A percentile compares a stretch with the other conserved stretches of the same genome.
Conservation (phyloP, 2,888 invertebrate genomes). For the Pyralis farinalis region DNA sequence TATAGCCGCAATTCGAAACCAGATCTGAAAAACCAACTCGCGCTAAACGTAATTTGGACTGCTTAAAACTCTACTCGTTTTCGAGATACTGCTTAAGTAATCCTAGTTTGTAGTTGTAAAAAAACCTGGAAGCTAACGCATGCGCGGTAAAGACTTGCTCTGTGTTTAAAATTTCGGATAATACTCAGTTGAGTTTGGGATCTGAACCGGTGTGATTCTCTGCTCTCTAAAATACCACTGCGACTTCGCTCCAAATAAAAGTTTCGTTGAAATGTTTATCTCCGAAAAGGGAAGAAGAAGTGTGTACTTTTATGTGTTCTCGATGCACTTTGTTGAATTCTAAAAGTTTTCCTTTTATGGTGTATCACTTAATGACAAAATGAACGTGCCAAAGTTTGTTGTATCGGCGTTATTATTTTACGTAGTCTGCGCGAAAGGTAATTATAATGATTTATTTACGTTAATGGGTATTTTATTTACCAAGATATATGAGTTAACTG, state of each 20-base stretch:
- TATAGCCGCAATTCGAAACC: no score
- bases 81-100: slow-evolving; percentile 6
- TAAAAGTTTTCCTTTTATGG: neutral
- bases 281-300: neutral
- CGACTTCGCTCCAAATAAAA: neutral
- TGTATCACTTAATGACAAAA: slow-evolving; percentile 18
- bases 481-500: no score
- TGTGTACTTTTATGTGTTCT: neutral
- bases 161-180: slow-evolving; percentile 1
- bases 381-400: slow-evolving; percentile 28
- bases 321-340: slow-evolving; percentile 12
- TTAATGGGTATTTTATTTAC: no score
- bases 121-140: slow-evolving; percentile 23
- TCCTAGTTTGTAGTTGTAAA: slow-evolving; percentile 12
- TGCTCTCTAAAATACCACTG: neutral
- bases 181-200: neutral
- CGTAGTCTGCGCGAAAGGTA: slow-evolving; percentile 41
- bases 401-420: slow-evolving; percentile 25
- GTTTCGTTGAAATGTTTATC: neutral
- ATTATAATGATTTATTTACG: slow-evolving; percentile 4
- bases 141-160: slow-evolving; percentile 24
- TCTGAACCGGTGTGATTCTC: neutral
- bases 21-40: neutral
- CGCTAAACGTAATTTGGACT: slow-evolving; percentile 3
- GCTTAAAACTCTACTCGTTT: slow-evolving; percentile 1